These are phyloP conservation scores for Acanthopleura granulata DNA, from an alignment of 2,888 invertebrate species.

Conservation along the genomic window DNA sequence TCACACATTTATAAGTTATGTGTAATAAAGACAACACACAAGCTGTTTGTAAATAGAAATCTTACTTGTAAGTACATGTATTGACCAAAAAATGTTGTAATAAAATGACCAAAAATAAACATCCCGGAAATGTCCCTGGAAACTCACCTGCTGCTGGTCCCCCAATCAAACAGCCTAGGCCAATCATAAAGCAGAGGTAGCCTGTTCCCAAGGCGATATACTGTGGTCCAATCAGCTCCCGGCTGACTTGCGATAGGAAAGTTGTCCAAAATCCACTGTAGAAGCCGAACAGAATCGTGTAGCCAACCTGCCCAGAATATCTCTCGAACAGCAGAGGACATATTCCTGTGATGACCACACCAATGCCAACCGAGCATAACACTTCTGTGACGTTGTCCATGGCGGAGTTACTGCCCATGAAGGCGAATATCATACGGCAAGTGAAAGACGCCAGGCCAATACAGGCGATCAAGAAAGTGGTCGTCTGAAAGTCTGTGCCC, in stretches of 20 bases:
- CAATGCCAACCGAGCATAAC: slow-evolving; percentile 58
- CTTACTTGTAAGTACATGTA: too few relatives aligned
- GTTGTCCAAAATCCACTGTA: slow-evolving; percentile 67
- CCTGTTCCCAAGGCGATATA: slow-evolving; percentile 64
- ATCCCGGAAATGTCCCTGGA: too few relatives aligned
- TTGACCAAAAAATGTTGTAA: too few relatives aligned
- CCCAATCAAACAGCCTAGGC: slow-evolving; percentile 57
- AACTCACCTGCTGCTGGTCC: slow-evolving; percentile 60
- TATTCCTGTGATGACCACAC: slow-evolving; percentile 62
- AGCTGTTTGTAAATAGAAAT: too few relatives aligned
- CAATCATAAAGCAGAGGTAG: slow-evolving; percentile 62
- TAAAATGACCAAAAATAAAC: too few relatives aligned
- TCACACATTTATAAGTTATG: too few relatives aligned
- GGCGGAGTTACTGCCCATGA: slow-evolving; percentile 63
- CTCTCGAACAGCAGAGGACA: slow-evolving; percentile 61
- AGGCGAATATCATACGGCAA: slow-evolving; percentile 58
- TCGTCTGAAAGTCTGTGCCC: slow-evolving; percentile 52
- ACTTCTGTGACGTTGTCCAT: slow-evolving; percentile 61
- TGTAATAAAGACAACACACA: too few relatives aligned
- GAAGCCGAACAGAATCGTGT: slow-evolving; percentile 63
- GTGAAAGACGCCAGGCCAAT: slow-evolving; percentile 60
- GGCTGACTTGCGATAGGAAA: slow-evolving; percentile 57
- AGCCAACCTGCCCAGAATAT: slow-evolving; percentile 64
- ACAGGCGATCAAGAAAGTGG: slow-evolving; percentile 55
- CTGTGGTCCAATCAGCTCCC: slow-evolving; percentile 61